Evolutionary conservation across 2,888 invertebrate species (phyloP), one percentile per base, ranked within the genome.

Genomic region (Pharmacophagus antenor): DNA sequence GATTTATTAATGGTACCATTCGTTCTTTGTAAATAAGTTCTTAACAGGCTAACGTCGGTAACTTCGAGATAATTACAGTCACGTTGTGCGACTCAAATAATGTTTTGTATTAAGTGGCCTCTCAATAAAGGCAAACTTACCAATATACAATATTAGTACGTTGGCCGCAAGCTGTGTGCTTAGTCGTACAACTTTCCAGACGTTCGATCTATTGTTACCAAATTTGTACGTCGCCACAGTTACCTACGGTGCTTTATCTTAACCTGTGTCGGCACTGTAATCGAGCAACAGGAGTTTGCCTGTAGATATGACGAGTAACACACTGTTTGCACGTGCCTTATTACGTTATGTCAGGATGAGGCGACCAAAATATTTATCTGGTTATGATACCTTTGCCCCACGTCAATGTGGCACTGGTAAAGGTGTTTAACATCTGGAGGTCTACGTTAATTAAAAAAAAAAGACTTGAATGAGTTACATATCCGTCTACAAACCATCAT

Each of bases 161-260:
- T 66, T 68, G 65, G 66, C 71, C 73, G 66, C 70, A 68, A 73
- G 70, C 72, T 70, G 68, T 71, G 70, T 69, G 70, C 70, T 72
- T 69, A 72, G 69, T 69, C 70, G 57, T 21, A 56, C 62, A 83
- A 83, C 77, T 83, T 82, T 75, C 74, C 81, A 83, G 82, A 83
- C 82, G 66, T 68, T 72, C 67, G 71, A 72, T 77, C 71, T 70
- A 74, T 70, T 70, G 72, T 71, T 71, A 65, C 68, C 63, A 67
- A 70, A 72, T 73, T 70, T 66, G 65, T 65, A 61, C 62, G 57
- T 54, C 63, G 63, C 70, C 65, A 56, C 66, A 65, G 65, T 65
- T 64, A 65, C 65, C 61, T 50, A 42, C 56, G 60, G 64, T 46
- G 47, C 51, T 56, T 53, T 23, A 31, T 53, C 48, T 61, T 64